Percentiles rank a stretch among this genome's conserved stretches.
These are phyloP conservation scores for Alloscopus bannaensis DNA, from an alignment of 2,888 invertebrate species.

Conservation along the genomic window DNA sequence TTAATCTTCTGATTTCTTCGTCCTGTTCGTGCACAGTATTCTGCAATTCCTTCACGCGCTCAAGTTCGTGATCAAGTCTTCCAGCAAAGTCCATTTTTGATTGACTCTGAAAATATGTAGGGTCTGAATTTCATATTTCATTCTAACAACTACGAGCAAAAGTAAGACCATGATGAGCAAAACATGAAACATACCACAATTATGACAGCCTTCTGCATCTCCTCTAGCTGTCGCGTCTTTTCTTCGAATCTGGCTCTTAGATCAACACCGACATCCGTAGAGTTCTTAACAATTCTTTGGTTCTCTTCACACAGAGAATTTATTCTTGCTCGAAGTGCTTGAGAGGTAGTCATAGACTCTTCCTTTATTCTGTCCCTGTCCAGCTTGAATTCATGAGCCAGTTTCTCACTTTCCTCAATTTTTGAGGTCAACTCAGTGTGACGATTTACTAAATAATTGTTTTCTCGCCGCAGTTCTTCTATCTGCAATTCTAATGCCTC, in stretches of 20 bases:
- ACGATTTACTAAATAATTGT: slow-evolving; percentile 59
- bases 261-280: slow-evolving; percentile 62
- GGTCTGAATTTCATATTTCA: background rate
- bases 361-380: slow-evolving; percentile 68
- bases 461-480: slow-evolving; percentile 66
- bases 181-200: slow-evolving; percentile 64
- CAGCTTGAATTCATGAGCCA: slow-evolving; percentile 65
- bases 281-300: slow-evolving; percentile 61
- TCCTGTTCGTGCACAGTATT: slow-evolving; percentile 43
- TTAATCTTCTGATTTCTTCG: slow-evolving; percentile 53
- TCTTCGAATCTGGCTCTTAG: slow-evolving; percentile 58
- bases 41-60: slow-evolving; percentile 63
- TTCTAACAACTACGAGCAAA: background rate
- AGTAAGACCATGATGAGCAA: background rate
- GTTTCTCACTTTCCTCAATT: slow-evolving; percentile 68
- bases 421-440: slow-evolving; percentile 66
- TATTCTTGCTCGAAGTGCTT: slow-evolving; percentile 59
- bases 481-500: slow-evolving; percentile 66
- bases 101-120: slow-evolving; percentile 64
- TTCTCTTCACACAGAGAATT: slow-evolving; percentile 68
- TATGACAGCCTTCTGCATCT: slow-evolving; percentile 70
- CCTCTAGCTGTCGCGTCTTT: slow-evolving; percentile 63
- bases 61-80: slow-evolving; percentile 69
- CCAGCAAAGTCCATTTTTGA: slow-evolving; percentile 72
- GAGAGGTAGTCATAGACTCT: slow-evolving; percentile 58